Base-by-base conservation (phyloP, 2,888 invertebrate genomes). In the Pristionchus fissidentatus region DNA sequence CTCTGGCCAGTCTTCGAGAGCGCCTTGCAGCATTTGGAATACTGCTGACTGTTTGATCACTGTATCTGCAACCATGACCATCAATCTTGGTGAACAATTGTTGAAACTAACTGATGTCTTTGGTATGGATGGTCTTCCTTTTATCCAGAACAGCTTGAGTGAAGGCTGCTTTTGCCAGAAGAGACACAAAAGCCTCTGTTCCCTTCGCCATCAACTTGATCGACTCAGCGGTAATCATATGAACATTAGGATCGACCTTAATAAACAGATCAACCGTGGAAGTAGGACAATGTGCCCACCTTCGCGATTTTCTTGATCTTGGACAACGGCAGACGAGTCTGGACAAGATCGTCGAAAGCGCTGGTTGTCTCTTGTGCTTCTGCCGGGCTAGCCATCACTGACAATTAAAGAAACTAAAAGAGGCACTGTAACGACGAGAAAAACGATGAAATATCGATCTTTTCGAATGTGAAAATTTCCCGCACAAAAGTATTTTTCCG, bases 1-100 rank as follows among this genome's bases (percentile, higher is more conserved):
- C 66, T 89, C 90, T 49, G 90, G 89, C 90, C 90, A 90, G 19
- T 87, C 89, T 22, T 89, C 89, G 22, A 90, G 79, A 19, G 89
- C 88, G 62, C 90, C 90, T 82, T 90, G 90, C 19, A 90, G 86
- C 77, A 90, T 88, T n/a, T 87, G 87, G 84, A 90, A 90, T 5
- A 86, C 81, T 86, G 87, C 86, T 32, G 84, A 84, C 38, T 86
- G 84, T 46, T 87, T 85, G 75, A 90, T 89, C 4, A 86, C 87
- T 35, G 86, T 86, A 38, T 89, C 90, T 90, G 84, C 80, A 89
- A 85, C 32, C 32, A 60, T n/a, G n/a, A 7, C 32, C 3, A 3
- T n/a, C n/a, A n/a, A n/a, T n/a, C n/a, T 55, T 55, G 22, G 13
- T 78, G 32, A 52, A 22, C 38, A n/a, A n/a, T 75, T 5, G 15